Percentiles rank a stretch among this genome's conserved stretches.
Evolutionary conservation across 1,140 invertebrate genomes (phyloP).

Genomic region (Meloidogyne hapla): DNA sequence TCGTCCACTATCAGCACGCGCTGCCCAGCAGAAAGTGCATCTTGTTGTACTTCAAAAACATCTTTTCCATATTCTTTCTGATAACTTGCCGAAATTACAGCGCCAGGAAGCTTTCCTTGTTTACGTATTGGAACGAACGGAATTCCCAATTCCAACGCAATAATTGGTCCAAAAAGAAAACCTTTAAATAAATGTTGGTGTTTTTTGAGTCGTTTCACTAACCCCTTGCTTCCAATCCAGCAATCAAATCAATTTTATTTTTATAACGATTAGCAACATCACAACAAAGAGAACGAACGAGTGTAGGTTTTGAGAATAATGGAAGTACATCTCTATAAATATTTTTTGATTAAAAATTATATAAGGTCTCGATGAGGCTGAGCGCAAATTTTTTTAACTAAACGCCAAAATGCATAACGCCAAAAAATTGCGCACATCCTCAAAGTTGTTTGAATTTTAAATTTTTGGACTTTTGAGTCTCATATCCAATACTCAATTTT

Average conservation of each 20-base stretch:
- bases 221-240: slow-evolving; percentile 33
- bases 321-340: slow-evolving; percentile 33
- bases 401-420: no score
- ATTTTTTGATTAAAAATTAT: background rate
- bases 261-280: slow-evolving; percentile 19
- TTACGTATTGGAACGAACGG: slow-evolving; percentile 36
- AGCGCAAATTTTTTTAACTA: no score
- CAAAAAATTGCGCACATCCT: no score
- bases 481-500: background rate
- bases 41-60: slow-evolving; percentile 20
- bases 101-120: slow-evolving; percentile 31
- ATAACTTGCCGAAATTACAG: slow-evolving; percentile 22
- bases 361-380: no score
- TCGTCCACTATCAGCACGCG: slow-evolving; percentile 32
- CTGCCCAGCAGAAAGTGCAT: slow-evolving; percentile 3
- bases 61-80: slow-evolving; percentile 36
- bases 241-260: slow-evolving; percentile 29
- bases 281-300: slow-evolving; percentile 24
- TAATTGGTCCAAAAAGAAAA: slow-evolving; percentile 35
- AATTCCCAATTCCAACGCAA: slow-evolving; percentile 24
- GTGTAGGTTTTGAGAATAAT: slow-evolving; percentile 21
- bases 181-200: slow-evolving; percentile 24
- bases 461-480: background rate
- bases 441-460: background rate
- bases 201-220: background rate